Conservation (phyloP, 2,888 invertebrate species). For the Notocelia uddmanniana region DNA sequence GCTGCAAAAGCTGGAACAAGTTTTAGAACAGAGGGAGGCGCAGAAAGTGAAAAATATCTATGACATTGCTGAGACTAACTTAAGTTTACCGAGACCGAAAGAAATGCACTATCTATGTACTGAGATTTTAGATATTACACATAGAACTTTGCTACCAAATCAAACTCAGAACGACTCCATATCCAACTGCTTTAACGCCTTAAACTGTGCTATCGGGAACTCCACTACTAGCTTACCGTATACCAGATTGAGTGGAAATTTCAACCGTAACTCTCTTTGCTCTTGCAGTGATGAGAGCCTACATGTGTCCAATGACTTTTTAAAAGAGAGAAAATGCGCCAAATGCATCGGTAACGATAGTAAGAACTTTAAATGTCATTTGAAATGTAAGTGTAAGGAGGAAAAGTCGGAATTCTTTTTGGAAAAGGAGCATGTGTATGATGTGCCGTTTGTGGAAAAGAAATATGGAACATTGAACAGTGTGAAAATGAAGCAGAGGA, state of each 20-base stretch:
- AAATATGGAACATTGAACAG: constrained; percentile 47
- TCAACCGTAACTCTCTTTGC: constrained; percentile 60
- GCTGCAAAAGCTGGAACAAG: constrained; percentile 88
- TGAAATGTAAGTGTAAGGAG: constrained; percentile 69
- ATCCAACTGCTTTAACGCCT: constrained; percentile 74
- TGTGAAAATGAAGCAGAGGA: constrained; percentile 62
- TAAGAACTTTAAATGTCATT: constrained; percentile 74
- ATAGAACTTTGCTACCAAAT: constrained; percentile 65
- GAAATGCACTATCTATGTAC: constrained; percentile 83
- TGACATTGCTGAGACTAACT: constrained; percentile 61
- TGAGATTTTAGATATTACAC: constrained; percentile 76
- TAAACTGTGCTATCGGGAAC: constrained; percentile 74
- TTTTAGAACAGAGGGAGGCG: constrained; percentile 79
- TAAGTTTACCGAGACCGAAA: constrained; percentile 67
- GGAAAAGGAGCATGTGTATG: constrained; percentile 87
- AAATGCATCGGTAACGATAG: constrained; percentile 69
- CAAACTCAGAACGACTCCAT: constrained; percentile 64
- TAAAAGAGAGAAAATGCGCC: constrained; percentile 55
- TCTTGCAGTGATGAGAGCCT: constrained; percentile 63
- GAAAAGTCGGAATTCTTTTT: constrained; percentile 70
- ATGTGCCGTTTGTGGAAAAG: constrained; percentile 81
- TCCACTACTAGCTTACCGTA: constrained; percentile 77
- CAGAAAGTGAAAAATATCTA: constrained; percentile 67
- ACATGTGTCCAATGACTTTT: constrained; percentile 49
- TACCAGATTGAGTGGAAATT: constrained; percentile 64